These are phyloP conservation scores for Saguinus imperator DNA, from an alignment of 2,113 vertebrate genomes.

Conservation along the genomic window DNA sequence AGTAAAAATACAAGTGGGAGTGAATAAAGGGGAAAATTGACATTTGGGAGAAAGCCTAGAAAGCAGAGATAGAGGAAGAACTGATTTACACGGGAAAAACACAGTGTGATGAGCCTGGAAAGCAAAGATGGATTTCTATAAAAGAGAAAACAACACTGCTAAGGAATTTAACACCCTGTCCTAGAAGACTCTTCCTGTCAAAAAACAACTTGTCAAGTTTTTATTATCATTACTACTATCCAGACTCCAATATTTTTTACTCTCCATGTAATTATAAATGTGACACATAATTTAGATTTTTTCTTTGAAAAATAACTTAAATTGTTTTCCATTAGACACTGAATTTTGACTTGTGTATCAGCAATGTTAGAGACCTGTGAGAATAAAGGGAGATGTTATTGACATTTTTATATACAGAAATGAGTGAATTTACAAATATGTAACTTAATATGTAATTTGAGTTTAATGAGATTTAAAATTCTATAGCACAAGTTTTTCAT, in stretches of 20 bases:
- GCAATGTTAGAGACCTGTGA: background rate
- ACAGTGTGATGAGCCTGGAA: background rate
- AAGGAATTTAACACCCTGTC: slow-evolving; percentile 41
- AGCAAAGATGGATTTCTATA: slow-evolving; percentile 36
- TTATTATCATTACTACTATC: background rate
- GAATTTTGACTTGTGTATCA: background rate
- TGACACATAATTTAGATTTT: background rate
- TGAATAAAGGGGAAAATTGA: slow-evolving; percentile 63
- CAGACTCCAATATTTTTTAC: background rate
- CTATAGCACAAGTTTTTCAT: background rate
- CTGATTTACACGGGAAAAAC: background rate
- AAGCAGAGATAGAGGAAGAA: slow-evolving; percentile 59
- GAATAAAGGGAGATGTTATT: background rate
- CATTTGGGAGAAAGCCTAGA: slow-evolving; percentile 74
- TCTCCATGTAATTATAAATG: background rate
- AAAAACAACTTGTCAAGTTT: background rate
- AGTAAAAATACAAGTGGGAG: slow-evolving; percentile 71
- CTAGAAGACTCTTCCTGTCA: background rate
- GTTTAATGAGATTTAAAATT: background rate
- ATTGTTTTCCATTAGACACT: background rate
- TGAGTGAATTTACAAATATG: background rate
- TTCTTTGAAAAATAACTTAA: background rate
- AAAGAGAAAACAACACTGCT: slow-evolving; percentile 27
- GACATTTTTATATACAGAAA: background rate
- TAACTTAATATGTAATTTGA: background rate